Evolutionary conservation across 1,140 invertebrate genomes (phyloP), one percentile per base, ranked within the genome.

Genomic region (Papilio xuthus): DNA sequence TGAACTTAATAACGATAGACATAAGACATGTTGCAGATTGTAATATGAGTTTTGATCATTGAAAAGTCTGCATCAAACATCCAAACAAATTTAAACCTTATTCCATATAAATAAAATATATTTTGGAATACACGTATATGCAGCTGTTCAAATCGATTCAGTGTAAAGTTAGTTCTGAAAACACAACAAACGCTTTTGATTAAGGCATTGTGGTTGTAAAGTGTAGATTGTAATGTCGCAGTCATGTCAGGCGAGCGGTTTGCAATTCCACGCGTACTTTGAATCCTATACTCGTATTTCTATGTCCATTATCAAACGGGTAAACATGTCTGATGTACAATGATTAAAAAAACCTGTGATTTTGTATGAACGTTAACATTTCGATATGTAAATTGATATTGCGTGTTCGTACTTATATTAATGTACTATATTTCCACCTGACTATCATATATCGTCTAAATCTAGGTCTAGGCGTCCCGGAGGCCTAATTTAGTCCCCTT

Each of bases 131-230:
- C 13, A 42, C 12, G 1, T 23, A 42, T 23, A 47, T 50, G 41
- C 71, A 26, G 41, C 42, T 73, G 71, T 73, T 73, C 12, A 4
- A 73, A 73, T 73, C 71, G 71, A 73, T 73, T 44, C 71, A 18
- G 41, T 42, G 44, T 73, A 73, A 73, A 47, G 41, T 73, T 47
- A 73, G 71, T 73, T 73, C 71, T 13, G 42, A 47, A 73, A 73
- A 42, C 71, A 73, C 71, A 73, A 73, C 71, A 47, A 44, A 23
- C 18, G 41, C 71, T 42, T 44, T n/a, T 73, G 71, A 73, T 73
- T 73, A 73, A 73, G 71, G 8, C 71, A 47, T 73, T 73, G 71
- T 73, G 71, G 71, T 44, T 73, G 41, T 73, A 73, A 73, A 73
- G 71, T 73, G 37, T 26, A 20, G 23, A 47, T 50, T 26, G 60